These are phyloP conservation scores for Drosophila quadrilineata DNA, from an alignment of 1,140 invertebrate genomes.

Conservation along the genomic window DNA sequence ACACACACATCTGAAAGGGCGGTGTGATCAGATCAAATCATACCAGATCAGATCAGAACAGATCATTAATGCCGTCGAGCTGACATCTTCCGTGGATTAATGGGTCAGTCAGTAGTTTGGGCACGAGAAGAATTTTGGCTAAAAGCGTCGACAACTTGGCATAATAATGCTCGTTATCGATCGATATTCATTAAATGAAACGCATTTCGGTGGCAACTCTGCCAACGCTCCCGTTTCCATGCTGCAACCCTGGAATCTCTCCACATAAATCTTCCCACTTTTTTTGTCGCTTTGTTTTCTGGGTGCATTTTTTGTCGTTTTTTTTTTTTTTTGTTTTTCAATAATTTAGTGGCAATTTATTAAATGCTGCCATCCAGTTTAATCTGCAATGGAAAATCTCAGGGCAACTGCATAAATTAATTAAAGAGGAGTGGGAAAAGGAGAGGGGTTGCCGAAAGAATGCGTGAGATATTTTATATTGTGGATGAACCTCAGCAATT, in stretches of 20 bases:
- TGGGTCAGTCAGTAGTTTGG: conserved; percentile 61
- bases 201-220: conserved; percentile 30
- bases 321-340: too few species aligned
- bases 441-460: conserved; percentile 36
- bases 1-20: neutral
- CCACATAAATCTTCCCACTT: conserved; percentile 25
- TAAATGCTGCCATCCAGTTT: conserved; percentile 59
- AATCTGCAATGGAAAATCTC: conserved; percentile 62
- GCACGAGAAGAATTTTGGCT: conserved; percentile 13
- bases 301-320: conserved; percentile 16
- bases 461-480: conserved; percentile 56
- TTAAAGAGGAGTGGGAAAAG: too few species aligned
- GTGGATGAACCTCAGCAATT: conserved; percentile 34
- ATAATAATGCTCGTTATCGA: conserved; percentile 42
- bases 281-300: conserved; percentile 33
- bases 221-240: neutral
- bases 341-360: conserved; percentile 75
- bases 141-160: conserved; percentile 29
- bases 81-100: conserved; percentile 67
- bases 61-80: conserved; percentile 57
- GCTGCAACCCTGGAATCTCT: neutral
- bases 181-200: conserved; percentile 26
- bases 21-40: too few species aligned
- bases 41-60: conserved; percentile 10
- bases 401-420: conserved; percentile 71